A percentile compares a stretch with the other conserved stretches of the same genome.
Evolutionary conservation across 2,113 vertebrate species (phyloP).

Genomic region (Eurystomus gularis): DNA sequence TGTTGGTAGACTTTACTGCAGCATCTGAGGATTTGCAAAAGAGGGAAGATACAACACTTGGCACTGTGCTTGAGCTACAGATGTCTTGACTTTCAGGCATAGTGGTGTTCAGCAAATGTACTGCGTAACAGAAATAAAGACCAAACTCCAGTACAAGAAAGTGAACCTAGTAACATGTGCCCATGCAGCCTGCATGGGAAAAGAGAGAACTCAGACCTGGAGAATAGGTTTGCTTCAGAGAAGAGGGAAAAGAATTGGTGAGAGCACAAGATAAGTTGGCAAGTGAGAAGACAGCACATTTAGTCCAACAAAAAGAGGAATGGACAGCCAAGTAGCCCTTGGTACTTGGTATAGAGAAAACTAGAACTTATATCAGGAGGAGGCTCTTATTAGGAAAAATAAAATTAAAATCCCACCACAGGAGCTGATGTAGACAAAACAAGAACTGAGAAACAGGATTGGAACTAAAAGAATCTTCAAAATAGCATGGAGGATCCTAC

Average conservation of each 20-base stretch:
- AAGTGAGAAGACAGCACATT: not conserved
- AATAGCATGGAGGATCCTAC: not conserved
- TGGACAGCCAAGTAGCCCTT: not conserved
- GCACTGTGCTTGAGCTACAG: not conserved
- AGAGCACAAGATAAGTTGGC: not conserved
- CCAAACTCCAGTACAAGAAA: not conserved
- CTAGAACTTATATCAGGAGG: not conserved
- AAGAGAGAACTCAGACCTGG: not conserved
- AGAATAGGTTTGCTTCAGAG: not conserved
- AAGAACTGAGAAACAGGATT: not conserved
- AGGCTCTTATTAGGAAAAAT: not conserved
- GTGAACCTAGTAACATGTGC: not conserved
- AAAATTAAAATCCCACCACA: not conserved
- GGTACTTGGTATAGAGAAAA: not conserved
- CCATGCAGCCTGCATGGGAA: accelerated
- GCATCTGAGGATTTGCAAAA: not conserved
- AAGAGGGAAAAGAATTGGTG: not conserved
- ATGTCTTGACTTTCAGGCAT: not conserved
- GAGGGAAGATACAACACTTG: not conserved
- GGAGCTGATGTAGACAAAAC: not conserved
- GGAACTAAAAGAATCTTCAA: not conserved
- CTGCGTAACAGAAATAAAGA: not conserved
- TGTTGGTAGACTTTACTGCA: not conserved
- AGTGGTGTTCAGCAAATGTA: not conserved
- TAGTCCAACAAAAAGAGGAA: not conserved